Conservation (phyloP, 2,797 vertebrate species). For the Pampus argenteus region DNA sequence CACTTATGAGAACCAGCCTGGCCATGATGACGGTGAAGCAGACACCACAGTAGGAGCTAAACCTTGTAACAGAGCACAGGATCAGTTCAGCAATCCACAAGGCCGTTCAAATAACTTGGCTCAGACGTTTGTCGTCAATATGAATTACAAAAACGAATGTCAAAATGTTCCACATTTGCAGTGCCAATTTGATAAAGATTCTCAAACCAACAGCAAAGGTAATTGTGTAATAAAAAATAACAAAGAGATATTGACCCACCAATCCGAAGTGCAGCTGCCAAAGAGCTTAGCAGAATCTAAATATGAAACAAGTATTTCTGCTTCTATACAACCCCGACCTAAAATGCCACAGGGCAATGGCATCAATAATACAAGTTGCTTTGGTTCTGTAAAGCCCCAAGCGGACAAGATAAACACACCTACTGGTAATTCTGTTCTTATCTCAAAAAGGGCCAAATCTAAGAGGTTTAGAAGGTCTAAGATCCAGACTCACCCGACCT, state of each 20-base stretch:
- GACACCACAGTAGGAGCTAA: not conserved
- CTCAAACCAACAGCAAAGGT: slow-evolving; percentile 21
- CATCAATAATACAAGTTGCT: slow-evolving; percentile 11
- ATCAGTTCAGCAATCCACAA: slow-evolving; percentile 18
- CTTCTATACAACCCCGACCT: slow-evolving; percentile 1
- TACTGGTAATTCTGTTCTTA: slow-evolving; percentile 16
- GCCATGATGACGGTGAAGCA: not conserved
- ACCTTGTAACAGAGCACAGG: slow-evolving; percentile 6
- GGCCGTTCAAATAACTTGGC: slow-evolving; percentile 15
- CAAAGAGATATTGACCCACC: slow-evolving; percentile 12
- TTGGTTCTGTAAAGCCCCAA: slow-evolving; percentile 25
- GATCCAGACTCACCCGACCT: slow-evolving; percentile 56
- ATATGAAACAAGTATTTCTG: slow-evolving; percentile 20
- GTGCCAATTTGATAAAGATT: slow-evolving; percentile 11
- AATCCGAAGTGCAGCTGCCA: slow-evolving; percentile 3
- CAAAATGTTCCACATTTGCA: slow-evolving; percentile 13
- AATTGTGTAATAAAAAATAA: slow-evolving; percentile 2
- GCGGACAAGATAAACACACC: slow-evolving; percentile 24
- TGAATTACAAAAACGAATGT: slow-evolving; percentile 47
- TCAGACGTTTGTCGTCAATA: slow-evolving; percentile 47
- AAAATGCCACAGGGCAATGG: slow-evolving; percentile 30
- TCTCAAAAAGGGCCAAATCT: slow-evolving; percentile 70
- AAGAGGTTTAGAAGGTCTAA: slow-evolving; percentile 78
- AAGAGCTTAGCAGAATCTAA: slow-evolving; percentile 1
- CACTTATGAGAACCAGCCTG: not conserved